Evolutionary conservation across 2,797 vertebrate genomes (phyloP).

Genomic region (Catostomus latipinnis): DNA sequence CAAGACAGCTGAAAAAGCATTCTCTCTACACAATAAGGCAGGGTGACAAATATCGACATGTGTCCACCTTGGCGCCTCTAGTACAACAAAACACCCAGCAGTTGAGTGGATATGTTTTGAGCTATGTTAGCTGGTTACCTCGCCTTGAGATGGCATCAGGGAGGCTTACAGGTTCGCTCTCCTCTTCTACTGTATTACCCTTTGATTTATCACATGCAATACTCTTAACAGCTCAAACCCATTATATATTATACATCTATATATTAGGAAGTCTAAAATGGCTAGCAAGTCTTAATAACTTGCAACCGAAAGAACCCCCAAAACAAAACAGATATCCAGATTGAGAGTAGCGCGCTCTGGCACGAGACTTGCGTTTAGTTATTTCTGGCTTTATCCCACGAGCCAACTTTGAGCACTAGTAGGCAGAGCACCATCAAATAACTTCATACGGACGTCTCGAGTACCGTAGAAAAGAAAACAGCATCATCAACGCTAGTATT

Average conservation of each 20-base stretch:
- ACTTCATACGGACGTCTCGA: conserved; percentile 1
- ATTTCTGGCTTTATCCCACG: conserved; percentile 34
- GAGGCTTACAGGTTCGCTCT: background rate
- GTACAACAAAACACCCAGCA: background rate
- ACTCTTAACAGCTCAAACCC: too few relatives aligned
- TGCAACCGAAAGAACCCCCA: too few relatives aligned
- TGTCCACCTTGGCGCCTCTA: background rate
- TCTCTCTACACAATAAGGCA: background rate
- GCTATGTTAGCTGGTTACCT: conserved; percentile 6
- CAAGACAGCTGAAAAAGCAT: background rate
- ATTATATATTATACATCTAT: too few relatives aligned
- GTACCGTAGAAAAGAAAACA: background rate
- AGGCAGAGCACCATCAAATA: background rate
- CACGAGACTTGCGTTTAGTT: conserved; percentile 8
- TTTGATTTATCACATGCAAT: too few relatives aligned
- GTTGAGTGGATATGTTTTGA: background rate
- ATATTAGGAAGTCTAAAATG: too few relatives aligned
- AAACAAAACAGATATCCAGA: too few relatives aligned
- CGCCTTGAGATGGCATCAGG: conserved; percentile 16
- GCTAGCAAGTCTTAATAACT: background rate
- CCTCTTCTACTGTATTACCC: background rate
- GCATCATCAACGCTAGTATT: background rate
- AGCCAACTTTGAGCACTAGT: conserved; percentile 29
- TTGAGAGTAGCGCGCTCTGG: background rate
- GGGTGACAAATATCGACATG: background rate